phyloP scores from a whole-genome alignment of 2,113 vertebrate species.

The Saimiri boliviensis region DNA sequence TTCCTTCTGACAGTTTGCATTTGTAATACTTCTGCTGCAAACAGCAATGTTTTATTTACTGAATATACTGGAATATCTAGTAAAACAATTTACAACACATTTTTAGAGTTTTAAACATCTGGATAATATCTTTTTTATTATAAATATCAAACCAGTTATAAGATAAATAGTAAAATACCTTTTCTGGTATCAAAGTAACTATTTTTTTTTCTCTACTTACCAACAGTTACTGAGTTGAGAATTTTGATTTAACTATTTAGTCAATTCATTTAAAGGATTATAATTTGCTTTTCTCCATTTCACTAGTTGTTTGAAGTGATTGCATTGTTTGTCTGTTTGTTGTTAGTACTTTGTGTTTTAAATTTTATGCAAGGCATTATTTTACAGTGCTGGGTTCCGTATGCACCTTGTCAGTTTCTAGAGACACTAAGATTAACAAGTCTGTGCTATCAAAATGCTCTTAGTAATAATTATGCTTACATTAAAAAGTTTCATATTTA shows the following conservation, averaged over 20 bases:
- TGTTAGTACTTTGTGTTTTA: neutral
- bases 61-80: neutral
- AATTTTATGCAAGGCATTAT: neutral
- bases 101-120: neutral
- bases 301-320: neutral
- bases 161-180: neutral
- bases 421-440: neutral
- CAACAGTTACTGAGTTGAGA: neutral
- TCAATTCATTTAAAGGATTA: neutral
- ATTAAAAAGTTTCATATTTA: neutral
- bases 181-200: neutral
- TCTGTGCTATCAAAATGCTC: neutral
- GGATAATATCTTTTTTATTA: constrained; percentile 16
- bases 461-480: neutral
- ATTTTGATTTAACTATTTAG: constrained; percentile 1
- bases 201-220: neutral
- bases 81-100: neutral
- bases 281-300: neutral
- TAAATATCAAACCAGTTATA: neutral
- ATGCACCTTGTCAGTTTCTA: neutral
- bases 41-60: neutral
- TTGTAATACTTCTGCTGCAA: neutral
- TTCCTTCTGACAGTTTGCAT: neutral
- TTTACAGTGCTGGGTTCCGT: neutral
- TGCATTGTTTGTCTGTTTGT: neutral